A percentile compares a stretch with the other conserved stretches of the same genome.
Evolutionary conservation across 2,888 invertebrate species (phyloP).

Genomic region (Melipona beecheii): DNA sequence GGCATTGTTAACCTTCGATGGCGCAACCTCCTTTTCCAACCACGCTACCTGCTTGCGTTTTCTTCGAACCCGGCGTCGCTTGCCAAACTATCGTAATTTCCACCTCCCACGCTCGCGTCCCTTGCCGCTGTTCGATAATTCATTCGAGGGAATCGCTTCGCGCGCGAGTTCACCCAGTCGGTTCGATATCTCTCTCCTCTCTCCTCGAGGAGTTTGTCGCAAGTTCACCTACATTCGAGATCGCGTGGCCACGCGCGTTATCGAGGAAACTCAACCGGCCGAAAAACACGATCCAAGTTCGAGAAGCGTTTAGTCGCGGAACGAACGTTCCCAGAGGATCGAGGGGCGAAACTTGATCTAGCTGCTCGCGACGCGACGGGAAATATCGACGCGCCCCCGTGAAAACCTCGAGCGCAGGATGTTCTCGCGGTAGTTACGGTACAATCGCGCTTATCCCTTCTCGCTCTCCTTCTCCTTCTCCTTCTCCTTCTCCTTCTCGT

Average conservation of each 20-base stretch:
- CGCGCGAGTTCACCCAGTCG: background rate
- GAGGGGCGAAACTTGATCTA: background rate
- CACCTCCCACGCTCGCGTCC: background rate
- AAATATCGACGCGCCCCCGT: conserved; percentile 56
- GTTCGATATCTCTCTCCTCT: background rate
- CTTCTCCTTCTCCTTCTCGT: conserved; percentile 38
- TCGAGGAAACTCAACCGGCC: background rate
- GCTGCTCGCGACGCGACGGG: conserved; percentile 24
- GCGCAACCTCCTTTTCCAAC: conserved; percentile 66
- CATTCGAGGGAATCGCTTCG: background rate
- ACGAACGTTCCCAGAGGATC: conserved; percentile 12
- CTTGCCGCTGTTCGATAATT: background rate
- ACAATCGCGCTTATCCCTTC: conserved; percentile 42
- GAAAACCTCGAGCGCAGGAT: conserved; percentile 57
- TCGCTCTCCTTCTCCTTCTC: conserved; percentile 16
- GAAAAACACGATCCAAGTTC: background rate
- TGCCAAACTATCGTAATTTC: conserved; percentile 41
- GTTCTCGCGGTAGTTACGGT: conserved; percentile 59
- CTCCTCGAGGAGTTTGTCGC: too few species aligned
- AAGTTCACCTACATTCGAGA: background rate
- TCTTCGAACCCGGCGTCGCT: conserved; percentile 35
- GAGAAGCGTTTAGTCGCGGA: background rate
- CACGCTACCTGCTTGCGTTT: conserved; percentile 42
- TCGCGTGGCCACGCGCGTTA: background rate
- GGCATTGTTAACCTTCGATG: conserved; percentile 78